A percentile compares a stretch with the other conserved stretches of the same genome.
phyloP scores from a whole-genome alignment of 2,797 vertebrate species.

The Spinus olivaceus region DNA sequence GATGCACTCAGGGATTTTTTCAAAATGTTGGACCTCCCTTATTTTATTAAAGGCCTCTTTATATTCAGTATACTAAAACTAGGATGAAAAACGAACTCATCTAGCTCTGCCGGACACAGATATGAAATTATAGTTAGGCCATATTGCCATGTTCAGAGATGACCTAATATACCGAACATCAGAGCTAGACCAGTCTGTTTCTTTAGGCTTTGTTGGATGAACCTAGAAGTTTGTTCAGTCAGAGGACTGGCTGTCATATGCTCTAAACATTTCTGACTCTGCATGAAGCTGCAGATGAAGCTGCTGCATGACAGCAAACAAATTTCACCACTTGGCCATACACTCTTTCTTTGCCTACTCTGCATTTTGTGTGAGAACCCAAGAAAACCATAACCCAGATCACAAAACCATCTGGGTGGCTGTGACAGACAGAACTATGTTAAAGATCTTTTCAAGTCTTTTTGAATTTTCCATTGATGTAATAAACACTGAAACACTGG shows the following conservation, averaged over 20 bases:
- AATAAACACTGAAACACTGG: background rate
- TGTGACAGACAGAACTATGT: background rate
- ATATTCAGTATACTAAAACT: background rate
- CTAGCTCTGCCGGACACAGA: background rate
- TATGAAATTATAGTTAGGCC: background rate
- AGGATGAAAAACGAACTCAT: background rate
- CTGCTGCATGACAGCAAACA: background rate
- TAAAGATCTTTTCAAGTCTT: background rate
- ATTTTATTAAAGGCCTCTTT: background rate
- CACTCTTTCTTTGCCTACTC: background rate
- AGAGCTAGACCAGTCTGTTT: background rate
- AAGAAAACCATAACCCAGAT: background rate
- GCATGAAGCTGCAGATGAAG: background rate
- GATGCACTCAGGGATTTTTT: background rate
- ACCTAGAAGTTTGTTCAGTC: background rate
- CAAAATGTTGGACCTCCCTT: background rate
- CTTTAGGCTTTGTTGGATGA: background rate
- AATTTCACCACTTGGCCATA: background rate
- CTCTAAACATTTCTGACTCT: background rate
- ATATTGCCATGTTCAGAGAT: background rate
- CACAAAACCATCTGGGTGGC: background rate
- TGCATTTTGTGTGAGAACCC: background rate
- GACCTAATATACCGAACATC: background rate
- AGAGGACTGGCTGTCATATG: background rate
- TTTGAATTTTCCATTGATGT: background rate